These are phyloP conservation scores for Euura saliciscinereae DNA, from an alignment of 1,140 invertebrate genomes.

Conservation along the genomic window DNA sequence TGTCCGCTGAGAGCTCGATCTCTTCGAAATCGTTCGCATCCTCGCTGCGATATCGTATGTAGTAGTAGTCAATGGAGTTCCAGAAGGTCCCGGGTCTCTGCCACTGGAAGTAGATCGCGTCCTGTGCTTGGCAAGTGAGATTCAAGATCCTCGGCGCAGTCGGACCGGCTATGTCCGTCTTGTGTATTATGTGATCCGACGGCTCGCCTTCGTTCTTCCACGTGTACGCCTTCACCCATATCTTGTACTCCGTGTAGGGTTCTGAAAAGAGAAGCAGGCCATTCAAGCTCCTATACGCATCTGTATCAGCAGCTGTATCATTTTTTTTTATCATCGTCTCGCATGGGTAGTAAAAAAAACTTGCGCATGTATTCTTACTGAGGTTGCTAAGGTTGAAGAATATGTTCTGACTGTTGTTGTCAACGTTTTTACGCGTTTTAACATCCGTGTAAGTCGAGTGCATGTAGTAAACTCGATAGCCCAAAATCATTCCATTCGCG, in stretches of 20 bases:
- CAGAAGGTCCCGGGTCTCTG: conserved; percentile 74
- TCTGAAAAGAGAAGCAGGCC: conserved; percentile 60
- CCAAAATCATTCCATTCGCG: conserved; percentile 73
- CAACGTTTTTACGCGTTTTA: conserved; percentile 61
- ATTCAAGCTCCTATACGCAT: background rate
- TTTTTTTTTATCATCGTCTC: too few relatives aligned
- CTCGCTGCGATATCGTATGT: conserved; percentile 72
- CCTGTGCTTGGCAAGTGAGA: conserved; percentile 78
- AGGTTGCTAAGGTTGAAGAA: conserved; percentile 66
- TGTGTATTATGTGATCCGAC: conserved; percentile 73
- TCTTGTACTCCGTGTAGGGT: conserved; percentile 82
- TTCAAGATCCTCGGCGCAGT: conserved; percentile 80
- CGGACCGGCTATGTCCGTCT: conserved; percentile 83
- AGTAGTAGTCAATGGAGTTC: conserved; percentile 81
- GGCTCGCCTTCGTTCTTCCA: conserved; percentile 74
- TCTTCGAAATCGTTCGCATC: conserved; percentile 66
- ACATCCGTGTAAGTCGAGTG: conserved; percentile 72
- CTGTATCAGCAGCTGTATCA: too few relatives aligned
- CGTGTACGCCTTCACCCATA: conserved; percentile 84
- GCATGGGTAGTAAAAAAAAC: too few relatives aligned
- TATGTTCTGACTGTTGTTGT: conserved; percentile 53
- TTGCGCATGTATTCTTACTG: conserved; percentile 60
- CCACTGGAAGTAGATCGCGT: conserved; percentile 83
- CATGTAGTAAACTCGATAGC: conserved; percentile 76
- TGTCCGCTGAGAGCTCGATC: conserved; percentile 65